Evolutionary conservation across 2,888 invertebrate genomes (phyloP).

Genomic region (Pollenia angustigena): DNA sequence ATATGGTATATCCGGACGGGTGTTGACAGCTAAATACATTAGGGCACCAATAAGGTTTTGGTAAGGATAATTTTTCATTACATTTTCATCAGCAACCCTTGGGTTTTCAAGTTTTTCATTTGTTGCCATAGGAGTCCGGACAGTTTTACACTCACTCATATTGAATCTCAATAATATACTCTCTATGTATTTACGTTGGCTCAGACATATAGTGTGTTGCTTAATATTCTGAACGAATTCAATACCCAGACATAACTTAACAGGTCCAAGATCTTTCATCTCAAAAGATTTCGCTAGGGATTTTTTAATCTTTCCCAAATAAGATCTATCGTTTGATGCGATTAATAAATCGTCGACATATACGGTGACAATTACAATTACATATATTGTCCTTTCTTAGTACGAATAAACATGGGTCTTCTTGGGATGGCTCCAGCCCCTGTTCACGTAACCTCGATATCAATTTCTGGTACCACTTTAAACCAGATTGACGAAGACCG

Average conservation of each 20-base stretch:
- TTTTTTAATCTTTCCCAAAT: conserved; percentile 54
- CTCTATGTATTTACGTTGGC: conserved; percentile 45
- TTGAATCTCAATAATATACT: conserved; percentile 11
- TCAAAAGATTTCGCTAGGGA: conserved; percentile 62
- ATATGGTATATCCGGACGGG: neutral
- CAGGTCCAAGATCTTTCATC: conserved; percentile 72
- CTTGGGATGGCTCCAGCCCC: conserved; percentile 30
- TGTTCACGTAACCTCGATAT: conserved; percentile 48
- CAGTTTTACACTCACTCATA: conserved; percentile 56
- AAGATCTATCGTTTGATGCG: conserved; percentile 54
- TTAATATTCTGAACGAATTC: conserved; percentile 49
- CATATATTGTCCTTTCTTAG: conserved; percentile 36
- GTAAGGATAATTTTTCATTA: conserved; percentile 58
- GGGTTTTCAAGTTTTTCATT: conserved; percentile 53
- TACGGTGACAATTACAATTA: conserved; percentile 55
- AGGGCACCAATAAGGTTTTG: conserved; percentile 65
- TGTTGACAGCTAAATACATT: conserved; percentile 63
- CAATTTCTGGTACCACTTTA: conserved; percentile 60
- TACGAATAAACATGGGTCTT: conserved; percentile 66
- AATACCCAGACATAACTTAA: no score
- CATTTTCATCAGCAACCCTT: neutral
- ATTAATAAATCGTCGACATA: conserved; percentile 71
- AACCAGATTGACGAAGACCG: conserved; percentile 64
- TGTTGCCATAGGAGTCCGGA: conserved; percentile 24
- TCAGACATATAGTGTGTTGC: conserved; percentile 21